Base-by-base conservation (phyloP, 1,140 invertebrate species). In the Trachymyrmex cornetzi region DNA sequence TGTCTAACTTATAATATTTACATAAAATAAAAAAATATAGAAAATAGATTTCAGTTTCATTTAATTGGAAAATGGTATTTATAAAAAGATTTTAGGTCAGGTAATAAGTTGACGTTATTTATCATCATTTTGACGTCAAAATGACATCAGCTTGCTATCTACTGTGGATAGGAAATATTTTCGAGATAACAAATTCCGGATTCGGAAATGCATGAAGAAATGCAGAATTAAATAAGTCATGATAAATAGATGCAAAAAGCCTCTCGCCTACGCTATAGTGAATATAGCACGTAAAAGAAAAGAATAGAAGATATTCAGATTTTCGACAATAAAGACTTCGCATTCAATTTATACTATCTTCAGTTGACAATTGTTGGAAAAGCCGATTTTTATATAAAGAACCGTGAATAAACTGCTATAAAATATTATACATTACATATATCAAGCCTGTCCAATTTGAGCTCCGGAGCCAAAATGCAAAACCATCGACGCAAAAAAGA, bases 291-390 rank as follows among this genome's bases (percentile, higher is more conserved):
- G 14, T 14, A 75, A 57, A n/a, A 16, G n/a, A 0, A 16, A 38
- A 59, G n/a, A 44, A n/a, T 75, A 22, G n/a, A 75, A 59, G n/a
- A 34, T 22, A 30, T 27, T 72, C 34, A 74, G n/a, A n/a, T 55
- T 14, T 75, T 75, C 0, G 0, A 38, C 12, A 59, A 38, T n/a
- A 64, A 79, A 4, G 12, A 6, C 19, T 30, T 5, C 27, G 19
- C 24, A n/a, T 55, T 27, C 38, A 4, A 61, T 61, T 27, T 24
- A n/a, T 5, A 16, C 16, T 14, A 19, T 61, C 12, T 24, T 50
- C 1, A 50, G 34, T 34, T 16, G 11, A 44, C 3, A 66, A 34
- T 66, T 34, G 27, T 19, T 30, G 11, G 6, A 80, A 53, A 53
- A 53, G 14, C 1, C 14, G 11, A 24, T 16, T 64, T 64, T 61